These are phyloP conservation scores for Mystacornis crossleyi DNA, from an alignment of 2,113 vertebrate genomes.

Conservation along the genomic window DNA sequence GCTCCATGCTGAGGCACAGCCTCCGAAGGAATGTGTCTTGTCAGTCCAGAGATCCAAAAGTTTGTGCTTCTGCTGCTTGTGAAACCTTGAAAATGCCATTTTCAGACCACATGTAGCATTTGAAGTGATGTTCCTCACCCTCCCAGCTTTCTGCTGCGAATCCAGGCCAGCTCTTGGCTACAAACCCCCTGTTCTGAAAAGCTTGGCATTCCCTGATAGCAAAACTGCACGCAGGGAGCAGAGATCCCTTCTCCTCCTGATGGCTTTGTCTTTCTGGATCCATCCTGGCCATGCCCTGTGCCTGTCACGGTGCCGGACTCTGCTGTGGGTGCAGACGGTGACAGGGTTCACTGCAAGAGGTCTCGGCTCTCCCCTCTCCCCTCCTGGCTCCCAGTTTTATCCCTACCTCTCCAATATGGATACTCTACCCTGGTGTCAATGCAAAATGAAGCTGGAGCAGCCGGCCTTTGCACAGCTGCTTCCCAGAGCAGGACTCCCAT, in stretches of 20 bases:
- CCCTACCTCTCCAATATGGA: not conserved
- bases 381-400: not conserved
- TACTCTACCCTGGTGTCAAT: not conserved
- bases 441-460: not conserved
- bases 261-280: not conserved
- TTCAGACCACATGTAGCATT: not conserved
- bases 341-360: not conserved
- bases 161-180: not conserved
- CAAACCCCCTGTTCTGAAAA: not conserved
- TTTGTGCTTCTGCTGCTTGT: not conserved
- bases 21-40: not conserved
- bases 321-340: not conserved
- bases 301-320: rapidly evolving
- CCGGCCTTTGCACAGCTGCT: not conserved
- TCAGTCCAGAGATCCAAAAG: not conserved
- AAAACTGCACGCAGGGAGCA: not conserved
- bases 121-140: not conserved
- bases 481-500: not conserved
- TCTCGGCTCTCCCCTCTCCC: not conserved
- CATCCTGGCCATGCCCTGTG: not conserved
- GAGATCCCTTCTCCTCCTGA: not conserved
- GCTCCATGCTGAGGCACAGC: not conserved
- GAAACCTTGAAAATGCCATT: not conserved
- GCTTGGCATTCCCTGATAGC: not conserved
- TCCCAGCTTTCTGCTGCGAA: not conserved